phyloP scores from a whole-genome alignment of 2,888 invertebrate genomes.

The Sesia bembeciformis region DNA sequence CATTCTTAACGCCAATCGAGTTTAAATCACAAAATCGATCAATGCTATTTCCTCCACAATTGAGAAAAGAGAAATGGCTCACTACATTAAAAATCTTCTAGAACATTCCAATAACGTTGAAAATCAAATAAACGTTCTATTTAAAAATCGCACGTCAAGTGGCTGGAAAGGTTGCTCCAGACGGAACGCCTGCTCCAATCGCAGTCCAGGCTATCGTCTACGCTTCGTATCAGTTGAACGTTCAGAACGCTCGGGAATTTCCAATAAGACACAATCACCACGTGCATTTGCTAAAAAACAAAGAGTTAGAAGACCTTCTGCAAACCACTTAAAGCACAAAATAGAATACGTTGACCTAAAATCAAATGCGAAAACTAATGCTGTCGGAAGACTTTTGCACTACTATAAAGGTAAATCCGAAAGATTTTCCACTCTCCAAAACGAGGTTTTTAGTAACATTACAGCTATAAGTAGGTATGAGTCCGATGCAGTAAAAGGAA shows the following conservation, averaged over 20 bases:
- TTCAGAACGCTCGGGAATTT: constrained; percentile 62
- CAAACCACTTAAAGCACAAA: constrained; percentile 13
- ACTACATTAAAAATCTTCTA: no score
- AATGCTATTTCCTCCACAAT: no score
- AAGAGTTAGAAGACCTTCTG: constrained; percentile 11
- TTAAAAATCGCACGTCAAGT: constrained; percentile 26
- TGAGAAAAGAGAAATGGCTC: no score
- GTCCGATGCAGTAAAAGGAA: constrained; percentile 40
- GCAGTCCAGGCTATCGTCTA: constrained; percentile 48
- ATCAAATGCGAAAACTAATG: constrained; percentile 17
- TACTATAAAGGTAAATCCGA: constrained; percentile 57
- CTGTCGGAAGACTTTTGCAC: constrained; percentile 34
- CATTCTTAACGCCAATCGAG: no score
- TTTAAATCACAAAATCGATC: no score
- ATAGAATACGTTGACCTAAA: constrained; percentile 14
- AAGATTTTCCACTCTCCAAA: constrained; percentile 53
- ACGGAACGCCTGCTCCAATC: constrained; percentile 47
- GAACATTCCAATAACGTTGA: background rate
- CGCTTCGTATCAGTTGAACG: constrained; percentile 52
- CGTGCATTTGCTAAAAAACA: background rate
- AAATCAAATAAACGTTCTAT: background rate
- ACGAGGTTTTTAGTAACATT: constrained; percentile 31
- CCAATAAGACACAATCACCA: constrained; percentile 48
- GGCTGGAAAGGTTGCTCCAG: constrained; percentile 35
- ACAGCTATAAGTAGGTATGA: constrained; percentile 20